Evolutionary conservation across 2,888 invertebrate species (phyloP).

Genomic region (Synanthedon tipuliformis): DNA sequence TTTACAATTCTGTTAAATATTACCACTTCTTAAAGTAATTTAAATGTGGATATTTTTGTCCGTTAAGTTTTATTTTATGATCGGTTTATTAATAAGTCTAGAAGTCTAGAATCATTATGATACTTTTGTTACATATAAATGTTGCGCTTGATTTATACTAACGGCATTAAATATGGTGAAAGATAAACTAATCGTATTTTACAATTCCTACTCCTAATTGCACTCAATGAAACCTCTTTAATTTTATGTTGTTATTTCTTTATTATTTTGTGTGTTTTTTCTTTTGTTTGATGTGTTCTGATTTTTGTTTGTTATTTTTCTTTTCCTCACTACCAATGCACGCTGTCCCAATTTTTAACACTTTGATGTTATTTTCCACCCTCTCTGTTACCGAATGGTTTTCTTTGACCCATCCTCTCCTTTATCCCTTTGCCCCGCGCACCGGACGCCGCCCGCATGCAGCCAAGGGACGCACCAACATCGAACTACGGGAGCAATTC

Average conservation of each 20-base stretch:
- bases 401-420: slow-evolving; percentile 44
- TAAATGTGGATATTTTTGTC: too few species aligned
- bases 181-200: slow-evolving; percentile 63
- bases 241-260: slow-evolving; percentile 25
- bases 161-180: slow-evolving; percentile 49
- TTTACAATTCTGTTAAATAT: too few species aligned
- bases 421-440: slow-evolving; percentile 44
- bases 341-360: slow-evolving; percentile 57
- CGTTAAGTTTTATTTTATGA: too few species aligned
- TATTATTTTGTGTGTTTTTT: slow-evolving; percentile 40
- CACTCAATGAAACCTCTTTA: slow-evolving; percentile 43
- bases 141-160: slow-evolving; percentile 52
- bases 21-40: too few species aligned
- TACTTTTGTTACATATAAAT: slow-evolving; percentile 5
- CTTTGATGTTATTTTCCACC: slow-evolving; percentile 53
- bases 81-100: too few species aligned
- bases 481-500: slow-evolving; percentile 99
- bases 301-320: slow-evolving; percentile 66
- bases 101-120: too few species aligned
- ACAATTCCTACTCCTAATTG: slow-evolving; percentile 59
- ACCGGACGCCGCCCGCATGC: slow-evolving; percentile 71
- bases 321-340: slow-evolving; percentile 62
- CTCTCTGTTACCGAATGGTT: slow-evolving; percentile 56
- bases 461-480: slow-evolving; percentile 99
- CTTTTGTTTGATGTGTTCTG: slow-evolving; percentile 64